These are phyloP conservation scores for Aphelinus atriplicis DNA, from an alignment of 1,140 invertebrate genomes.

Conservation along the genomic window DNA sequence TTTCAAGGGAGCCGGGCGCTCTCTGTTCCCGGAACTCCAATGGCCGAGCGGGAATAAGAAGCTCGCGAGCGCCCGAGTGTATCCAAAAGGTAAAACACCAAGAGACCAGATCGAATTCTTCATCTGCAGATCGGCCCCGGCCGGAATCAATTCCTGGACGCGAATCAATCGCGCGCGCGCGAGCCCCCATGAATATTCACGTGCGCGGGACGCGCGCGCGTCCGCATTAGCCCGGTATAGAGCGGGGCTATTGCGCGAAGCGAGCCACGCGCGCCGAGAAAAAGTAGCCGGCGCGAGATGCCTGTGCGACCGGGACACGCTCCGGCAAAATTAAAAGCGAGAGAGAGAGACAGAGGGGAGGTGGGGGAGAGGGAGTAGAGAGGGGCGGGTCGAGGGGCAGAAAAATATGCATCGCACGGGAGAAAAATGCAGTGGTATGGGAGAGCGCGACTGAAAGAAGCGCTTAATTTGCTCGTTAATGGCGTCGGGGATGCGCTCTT, in stretches of 20 bases:
- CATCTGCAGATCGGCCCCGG: too few relatives aligned
- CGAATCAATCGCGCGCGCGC: background rate
- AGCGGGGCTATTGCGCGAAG: background rate
- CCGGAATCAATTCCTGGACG: slow-evolving; percentile 12
- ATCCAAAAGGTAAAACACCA: too few relatives aligned
- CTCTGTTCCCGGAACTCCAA: slow-evolving; percentile 7
- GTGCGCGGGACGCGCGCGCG: background rate
- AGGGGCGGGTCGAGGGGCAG: background rate
- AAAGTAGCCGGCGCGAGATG: background rate
- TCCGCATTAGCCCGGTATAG: too few relatives aligned
- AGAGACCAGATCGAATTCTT: too few relatives aligned
- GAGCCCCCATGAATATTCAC: slow-evolving; percentile 8
- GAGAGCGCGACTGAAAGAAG: background rate
- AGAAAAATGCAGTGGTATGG: background rate
- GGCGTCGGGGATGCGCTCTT: background rate
- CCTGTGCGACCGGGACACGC: background rate
- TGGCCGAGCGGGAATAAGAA: too few relatives aligned
- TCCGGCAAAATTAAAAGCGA: slow-evolving; percentile 6
- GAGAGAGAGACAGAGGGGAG: background rate
- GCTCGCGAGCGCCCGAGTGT: too few relatives aligned
- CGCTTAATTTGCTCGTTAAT: slow-evolving; percentile 1
- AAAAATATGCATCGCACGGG: background rate
- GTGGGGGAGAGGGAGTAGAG: too few relatives aligned
- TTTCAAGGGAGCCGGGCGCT: slow-evolving; percentile 2
- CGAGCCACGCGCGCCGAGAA: background rate